Evolutionary conservation across 2,888 invertebrate species (phyloP).

Genomic region (Crossocerus cetratus): DNA sequence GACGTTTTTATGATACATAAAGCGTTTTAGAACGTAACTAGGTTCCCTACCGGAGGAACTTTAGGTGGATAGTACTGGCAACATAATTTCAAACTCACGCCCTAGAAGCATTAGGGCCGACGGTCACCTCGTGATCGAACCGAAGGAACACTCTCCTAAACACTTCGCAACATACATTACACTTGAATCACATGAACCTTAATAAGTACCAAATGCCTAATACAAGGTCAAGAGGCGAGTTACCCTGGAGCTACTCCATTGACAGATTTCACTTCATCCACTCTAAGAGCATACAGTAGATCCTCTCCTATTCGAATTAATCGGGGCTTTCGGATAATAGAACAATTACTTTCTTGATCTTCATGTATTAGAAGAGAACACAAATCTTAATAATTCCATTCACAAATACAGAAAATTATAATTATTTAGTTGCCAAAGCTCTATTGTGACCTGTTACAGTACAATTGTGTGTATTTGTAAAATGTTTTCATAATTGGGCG

Average conservation of each 20-base stretch:
- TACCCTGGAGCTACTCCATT: constrained; percentile 67
- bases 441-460: too few species aligned
- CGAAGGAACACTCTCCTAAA: constrained; percentile 39
- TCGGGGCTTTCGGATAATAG: too few species aligned
- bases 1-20: not conserved
- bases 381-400: too few species aligned
- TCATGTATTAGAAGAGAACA: too few species aligned
- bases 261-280: constrained; percentile 47
- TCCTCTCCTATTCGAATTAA: too few species aligned
- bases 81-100: constrained; percentile 9
- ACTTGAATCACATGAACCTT: constrained; percentile 61
- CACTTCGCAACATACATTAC: constrained; percentile 29
- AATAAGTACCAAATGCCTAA: constrained; percentile 73
- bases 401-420: too few species aligned
- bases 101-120: constrained; percentile 2
- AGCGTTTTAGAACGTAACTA: not conserved
- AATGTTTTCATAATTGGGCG: too few species aligned
- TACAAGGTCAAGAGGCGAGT: constrained; percentile 67
- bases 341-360: too few species aligned
- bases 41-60: too few species aligned
- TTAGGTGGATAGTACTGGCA: constrained; percentile 2
- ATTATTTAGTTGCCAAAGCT: too few species aligned
- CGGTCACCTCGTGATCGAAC: constrained; percentile 6
- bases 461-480: too few species aligned
- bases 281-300: too few species aligned